These are phyloP conservation scores for Eristalis pertinax DNA, from an alignment of 2,888 invertebrate genomes.

Conservation along the genomic window DNA sequence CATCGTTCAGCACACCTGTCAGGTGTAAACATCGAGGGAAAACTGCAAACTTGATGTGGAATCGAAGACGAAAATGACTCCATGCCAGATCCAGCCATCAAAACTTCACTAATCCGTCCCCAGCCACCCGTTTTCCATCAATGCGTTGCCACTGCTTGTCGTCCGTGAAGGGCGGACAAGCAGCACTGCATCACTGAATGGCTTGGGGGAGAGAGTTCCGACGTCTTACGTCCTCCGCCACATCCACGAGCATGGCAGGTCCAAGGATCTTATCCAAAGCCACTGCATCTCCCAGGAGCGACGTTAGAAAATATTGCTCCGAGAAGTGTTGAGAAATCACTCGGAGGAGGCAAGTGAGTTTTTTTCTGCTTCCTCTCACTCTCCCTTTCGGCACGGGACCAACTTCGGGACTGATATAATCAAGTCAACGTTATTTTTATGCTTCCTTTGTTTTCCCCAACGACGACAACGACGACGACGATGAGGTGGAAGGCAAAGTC, in stretches of 20 bases:
- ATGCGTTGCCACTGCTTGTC: conserved; percentile 1
- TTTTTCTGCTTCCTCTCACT: neutral
- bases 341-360: conserved; percentile 26
- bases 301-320: conserved; percentile 55
- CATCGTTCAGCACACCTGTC: conserved; percentile 53
- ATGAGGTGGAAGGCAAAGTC: neutral
- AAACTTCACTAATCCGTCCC: conserved; percentile 55
- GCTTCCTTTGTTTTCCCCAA: conserved; percentile 34
- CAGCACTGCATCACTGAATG: too few relatives aligned
- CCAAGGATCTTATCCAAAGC: neutral
- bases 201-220: too few relatives aligned
- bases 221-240: neutral
- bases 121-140: neutral
- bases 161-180: conserved; percentile 23
- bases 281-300: conserved; percentile 29
- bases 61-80: neutral
- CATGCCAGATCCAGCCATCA: conserved; percentile 60
- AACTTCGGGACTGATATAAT: conserved; percentile 67
- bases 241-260: neutral
- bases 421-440: conserved; percentile 61
- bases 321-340: conserved; percentile 70
- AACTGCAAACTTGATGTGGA: conserved; percentile 36
- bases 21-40: conserved; percentile 39
- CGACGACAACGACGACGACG: neutral
- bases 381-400: conserved; percentile 31